These are phyloP conservation scores for Orchesellides sinensis DNA, from an alignment of 2,888 invertebrate species.

Conservation along the genomic window DNA sequence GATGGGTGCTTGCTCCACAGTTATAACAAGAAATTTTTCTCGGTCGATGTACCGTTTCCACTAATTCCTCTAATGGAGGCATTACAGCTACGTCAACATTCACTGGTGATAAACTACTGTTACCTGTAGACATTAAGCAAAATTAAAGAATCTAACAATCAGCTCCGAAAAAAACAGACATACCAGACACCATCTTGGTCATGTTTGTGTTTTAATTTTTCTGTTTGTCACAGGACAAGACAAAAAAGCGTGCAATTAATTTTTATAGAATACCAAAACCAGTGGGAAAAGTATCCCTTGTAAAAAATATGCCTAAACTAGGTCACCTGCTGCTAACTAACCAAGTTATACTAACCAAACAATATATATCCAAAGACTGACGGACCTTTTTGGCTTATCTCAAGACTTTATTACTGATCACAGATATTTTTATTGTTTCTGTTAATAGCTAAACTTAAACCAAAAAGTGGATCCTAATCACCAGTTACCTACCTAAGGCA, in stretches of 20 bases:
- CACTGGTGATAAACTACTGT: constrained; percentile 65
- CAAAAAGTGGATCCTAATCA: not conserved
- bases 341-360: no score
- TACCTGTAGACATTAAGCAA: constrained; percentile 64
- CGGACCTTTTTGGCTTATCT: no score
- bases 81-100: constrained; percentile 64
- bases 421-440: no score
- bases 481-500: constrained; percentile 62
- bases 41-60: constrained; percentile 61
- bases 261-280: no score
- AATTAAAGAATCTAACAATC: constrained; percentile 36
- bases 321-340: no score
- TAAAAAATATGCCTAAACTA: no score
- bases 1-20: constrained; percentile 91
- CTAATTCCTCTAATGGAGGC: constrained; percentile 66
- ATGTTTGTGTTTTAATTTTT: constrained; percentile 1
- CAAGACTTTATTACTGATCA: no score
- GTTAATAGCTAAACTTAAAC: no score
- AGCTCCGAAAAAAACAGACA: not conserved
- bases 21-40: constrained; percentile 89
- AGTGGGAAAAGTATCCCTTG: no score
- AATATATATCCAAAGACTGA: no score
- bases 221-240: not conserved
- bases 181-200: not conserved
- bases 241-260: constrained; percentile 2